Conservation (phyloP, 2,888 invertebrate species). For the Chrysolina oricalcia region DNA sequence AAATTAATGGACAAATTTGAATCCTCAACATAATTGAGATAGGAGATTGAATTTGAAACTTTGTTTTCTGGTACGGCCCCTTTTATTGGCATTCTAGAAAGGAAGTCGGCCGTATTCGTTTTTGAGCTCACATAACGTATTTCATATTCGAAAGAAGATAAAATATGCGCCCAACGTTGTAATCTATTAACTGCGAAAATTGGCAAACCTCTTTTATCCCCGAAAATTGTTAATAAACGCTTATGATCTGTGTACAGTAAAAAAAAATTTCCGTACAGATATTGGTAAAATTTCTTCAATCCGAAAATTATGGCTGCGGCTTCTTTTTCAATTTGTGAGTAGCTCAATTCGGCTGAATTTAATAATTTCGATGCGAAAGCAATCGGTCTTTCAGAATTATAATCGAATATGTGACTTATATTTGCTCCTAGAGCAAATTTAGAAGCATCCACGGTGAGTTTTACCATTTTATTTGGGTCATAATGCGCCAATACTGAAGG, state of each 20-base stretch:
- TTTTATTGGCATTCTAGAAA: too few relatives aligned
- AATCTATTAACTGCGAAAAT: slow-evolving; percentile 42
- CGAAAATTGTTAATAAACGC: slow-evolving; percentile 19
- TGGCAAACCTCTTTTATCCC: slow-evolving; percentile 30
- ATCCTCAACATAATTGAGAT: too few relatives aligned
- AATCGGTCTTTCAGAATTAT: slow-evolving; percentile 38
- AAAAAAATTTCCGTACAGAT: too few relatives aligned
- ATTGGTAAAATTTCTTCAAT: slow-evolving; percentile 34
- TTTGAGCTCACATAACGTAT: slow-evolving; percentile 34
- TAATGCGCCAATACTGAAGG: slow-evolving; percentile 36
- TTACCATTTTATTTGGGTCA: slow-evolving; percentile 47
- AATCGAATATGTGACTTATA: slow-evolving; percentile 40
- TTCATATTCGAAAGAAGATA: slow-evolving; percentile 40
- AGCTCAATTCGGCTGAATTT: slow-evolving; percentile 40
- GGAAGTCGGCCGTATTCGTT: not conserved
- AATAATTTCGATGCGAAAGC: slow-evolving; percentile 44
- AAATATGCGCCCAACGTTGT: slow-evolving; percentile 41
- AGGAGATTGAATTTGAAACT: too few relatives aligned
- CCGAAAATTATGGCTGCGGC: slow-evolving; percentile 42
- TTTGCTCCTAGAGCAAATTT: slow-evolving; percentile 35
- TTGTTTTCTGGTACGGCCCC: too few relatives aligned
- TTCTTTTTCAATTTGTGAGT: slow-evolving; percentile 18
- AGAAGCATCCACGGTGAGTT: slow-evolving; percentile 46
- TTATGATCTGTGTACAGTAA: slow-evolving; percentile 33
- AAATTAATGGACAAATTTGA: too few relatives aligned